Percentiles rank a stretch among this genome's conserved stretches.
These are phyloP conservation scores for Chironomus striatipennis DNA, from an alignment of 1,140 invertebrate genomes.

Conservation along the genomic window DNA sequence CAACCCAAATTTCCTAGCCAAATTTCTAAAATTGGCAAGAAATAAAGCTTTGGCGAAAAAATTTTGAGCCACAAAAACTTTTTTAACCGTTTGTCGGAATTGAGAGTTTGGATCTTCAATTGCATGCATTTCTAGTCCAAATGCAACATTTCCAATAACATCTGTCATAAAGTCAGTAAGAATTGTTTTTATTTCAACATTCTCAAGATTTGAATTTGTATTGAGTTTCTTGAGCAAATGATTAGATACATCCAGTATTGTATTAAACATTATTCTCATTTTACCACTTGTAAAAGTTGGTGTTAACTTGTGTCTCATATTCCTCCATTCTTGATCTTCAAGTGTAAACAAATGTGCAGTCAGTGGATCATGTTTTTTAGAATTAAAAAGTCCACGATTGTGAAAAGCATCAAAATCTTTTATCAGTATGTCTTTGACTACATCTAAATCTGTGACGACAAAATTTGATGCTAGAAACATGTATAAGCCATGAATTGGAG, in stretches of 20 bases:
- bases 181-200: conserved; percentile 45
- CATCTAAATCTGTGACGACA: conserved; percentile 29
- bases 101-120: conserved; percentile 45
- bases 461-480: not conserved
- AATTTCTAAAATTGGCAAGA: conserved; percentile 29
- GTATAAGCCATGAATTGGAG: not conserved
- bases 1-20: conserved; percentile 28
- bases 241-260: conserved; percentile 30
- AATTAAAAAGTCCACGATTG: conserved; percentile 41
- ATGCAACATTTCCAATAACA: conserved; percentile 49
- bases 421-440: conserved; percentile 44
- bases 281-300: conserved; percentile 52
- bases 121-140: conserved; percentile 48
- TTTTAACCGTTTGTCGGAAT: conserved; percentile 40
- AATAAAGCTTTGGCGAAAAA: conserved; percentile 27
- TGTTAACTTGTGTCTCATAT: conserved; percentile 49
- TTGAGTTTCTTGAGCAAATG: conserved; percentile 31
- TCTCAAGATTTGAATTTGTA: conserved; percentile 21
- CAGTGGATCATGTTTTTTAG: conserved; percentile 44
- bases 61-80: conserved; percentile 30
- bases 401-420: conserved; percentile 49
- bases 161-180: conserved; percentile 49
- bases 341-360: conserved; percentile 44
- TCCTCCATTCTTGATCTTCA: conserved; percentile 48
- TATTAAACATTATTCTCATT: conserved; percentile 42